A percentile compares a stretch with the other conserved stretches of the same genome.
These are phyloP conservation scores for Mesoclemmys tuberculata DNA, from an alignment of 2,113 vertebrate genomes.

Conservation along the genomic window DNA sequence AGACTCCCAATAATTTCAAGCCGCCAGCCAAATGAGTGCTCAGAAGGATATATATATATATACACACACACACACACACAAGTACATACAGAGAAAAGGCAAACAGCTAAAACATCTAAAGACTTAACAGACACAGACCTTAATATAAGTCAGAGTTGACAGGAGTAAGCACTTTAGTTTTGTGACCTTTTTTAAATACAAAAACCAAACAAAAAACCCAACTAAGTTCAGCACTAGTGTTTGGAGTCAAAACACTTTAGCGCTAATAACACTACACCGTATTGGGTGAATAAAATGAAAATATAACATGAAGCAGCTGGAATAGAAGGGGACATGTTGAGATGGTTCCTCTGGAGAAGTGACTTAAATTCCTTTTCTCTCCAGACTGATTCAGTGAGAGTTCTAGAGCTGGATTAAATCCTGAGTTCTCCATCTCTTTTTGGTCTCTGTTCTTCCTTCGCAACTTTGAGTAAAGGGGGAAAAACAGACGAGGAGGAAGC, in stretches of 20 bases:
- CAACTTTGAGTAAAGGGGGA: not conserved
- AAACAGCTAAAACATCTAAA: not conserved
- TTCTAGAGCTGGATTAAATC: not conserved
- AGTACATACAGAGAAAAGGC: not conserved
- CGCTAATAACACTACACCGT: accelerated
- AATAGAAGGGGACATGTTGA: not conserved
- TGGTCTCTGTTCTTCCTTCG: not conserved
- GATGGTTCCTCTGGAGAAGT: accelerated
- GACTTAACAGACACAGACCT: not conserved
- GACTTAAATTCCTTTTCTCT: not conserved
- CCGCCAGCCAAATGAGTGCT: not conserved
- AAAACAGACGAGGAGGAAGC: not conserved
- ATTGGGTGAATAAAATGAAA: accelerated
- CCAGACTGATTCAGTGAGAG: accelerated
- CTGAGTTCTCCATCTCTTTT: not conserved
- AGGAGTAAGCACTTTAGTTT: accelerated
- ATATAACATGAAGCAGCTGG: not conserved
- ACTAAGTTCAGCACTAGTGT: not conserved
- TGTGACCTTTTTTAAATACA: not conserved
- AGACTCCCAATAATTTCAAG: not conserved
- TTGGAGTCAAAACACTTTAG: not conserved
- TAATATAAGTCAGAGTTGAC: not conserved
- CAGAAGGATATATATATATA: not conserved
- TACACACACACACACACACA: not conserved
- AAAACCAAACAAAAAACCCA: too few relatives aligned